Evolutionary conservation across 2,888 invertebrate genomes (phyloP).

Genomic region (Parascotia fuliginaria): DNA sequence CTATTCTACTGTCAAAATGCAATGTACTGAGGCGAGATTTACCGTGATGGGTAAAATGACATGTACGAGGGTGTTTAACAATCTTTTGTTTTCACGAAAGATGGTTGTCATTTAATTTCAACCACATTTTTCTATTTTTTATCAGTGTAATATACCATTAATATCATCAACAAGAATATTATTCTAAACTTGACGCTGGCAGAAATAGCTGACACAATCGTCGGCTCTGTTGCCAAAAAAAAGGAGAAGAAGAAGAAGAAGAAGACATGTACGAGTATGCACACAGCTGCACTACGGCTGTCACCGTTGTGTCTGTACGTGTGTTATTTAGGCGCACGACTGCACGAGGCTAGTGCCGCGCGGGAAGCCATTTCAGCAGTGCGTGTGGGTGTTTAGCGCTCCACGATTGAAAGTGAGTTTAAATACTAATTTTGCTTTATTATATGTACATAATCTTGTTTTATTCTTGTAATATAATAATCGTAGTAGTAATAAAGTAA

Average conservation of each 20-base stretch:
- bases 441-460: constrained; percentile 7
- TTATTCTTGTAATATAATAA: constrained; percentile 11
- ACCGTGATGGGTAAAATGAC: neutral
- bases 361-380: constrained; percentile 1
- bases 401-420: neutral
- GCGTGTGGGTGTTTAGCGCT: neutral
- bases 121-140: too few species aligned
- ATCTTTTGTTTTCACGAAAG: too few species aligned
- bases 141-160: too few species aligned
- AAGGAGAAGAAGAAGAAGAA: too few species aligned
- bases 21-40: neutral
- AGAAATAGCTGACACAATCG: too few species aligned
- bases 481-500: neutral
- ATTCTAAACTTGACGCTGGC: too few species aligned
- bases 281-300: constrained; percentile 11
- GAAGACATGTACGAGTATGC: neutral
- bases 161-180: too few species aligned
- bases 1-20: neutral
- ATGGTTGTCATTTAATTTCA: too few species aligned
- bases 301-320: constrained; percentile 1
- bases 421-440: constrained; percentile 1
- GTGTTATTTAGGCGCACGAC: neutral
- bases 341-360: neutral
- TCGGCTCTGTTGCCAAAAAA: too few species aligned
- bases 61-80: too few species aligned